phyloP scores from a whole-genome alignment of 2,888 invertebrate genomes.

The Dascillus cervinus region DNA sequence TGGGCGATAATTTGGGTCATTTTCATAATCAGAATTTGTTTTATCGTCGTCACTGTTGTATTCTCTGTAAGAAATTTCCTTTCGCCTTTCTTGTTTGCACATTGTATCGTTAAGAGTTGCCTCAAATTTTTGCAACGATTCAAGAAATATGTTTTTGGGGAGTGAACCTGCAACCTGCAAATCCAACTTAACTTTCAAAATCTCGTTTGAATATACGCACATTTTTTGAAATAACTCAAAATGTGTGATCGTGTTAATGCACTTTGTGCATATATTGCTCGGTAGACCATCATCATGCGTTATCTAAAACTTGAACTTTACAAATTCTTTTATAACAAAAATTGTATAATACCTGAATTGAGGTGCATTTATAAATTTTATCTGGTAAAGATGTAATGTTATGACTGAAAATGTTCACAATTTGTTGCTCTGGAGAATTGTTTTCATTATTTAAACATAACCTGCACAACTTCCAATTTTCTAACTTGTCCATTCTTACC shows the following conservation, averaged over 20 bases:
- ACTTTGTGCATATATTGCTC: constrained; percentile 16
- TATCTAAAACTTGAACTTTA: constrained; percentile 19
- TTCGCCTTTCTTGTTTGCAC: background rate
- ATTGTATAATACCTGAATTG: constrained; percentile 12
- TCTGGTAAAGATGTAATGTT: constrained; percentile 8
- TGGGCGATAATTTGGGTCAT: constrained; percentile 1
- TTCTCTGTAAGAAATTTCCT: background rate
- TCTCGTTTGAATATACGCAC: constrained; percentile 15
- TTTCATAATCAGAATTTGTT: background rate
- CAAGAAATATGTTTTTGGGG: no score
- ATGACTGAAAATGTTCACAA: constrained; percentile 10
- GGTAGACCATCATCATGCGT: constrained; percentile 18
- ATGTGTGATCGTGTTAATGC: constrained; percentile 18
- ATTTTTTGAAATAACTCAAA: constrained; percentile 18
- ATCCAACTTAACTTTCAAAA: constrained; percentile 7
- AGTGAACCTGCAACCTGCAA: background rate
- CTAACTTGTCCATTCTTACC: no score
- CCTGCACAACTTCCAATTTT: no score
- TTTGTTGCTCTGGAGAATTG: no score
- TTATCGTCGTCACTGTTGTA: no score
- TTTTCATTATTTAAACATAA: no score
- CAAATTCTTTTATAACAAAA: background rate
- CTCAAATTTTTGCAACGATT: no score
- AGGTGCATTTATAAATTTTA: constrained; percentile 15
- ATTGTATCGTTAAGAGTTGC: background rate